These are phyloP conservation scores for Andrena fulva DNA, from an alignment of 2,888 invertebrate species.

Conservation along the genomic window DNA sequence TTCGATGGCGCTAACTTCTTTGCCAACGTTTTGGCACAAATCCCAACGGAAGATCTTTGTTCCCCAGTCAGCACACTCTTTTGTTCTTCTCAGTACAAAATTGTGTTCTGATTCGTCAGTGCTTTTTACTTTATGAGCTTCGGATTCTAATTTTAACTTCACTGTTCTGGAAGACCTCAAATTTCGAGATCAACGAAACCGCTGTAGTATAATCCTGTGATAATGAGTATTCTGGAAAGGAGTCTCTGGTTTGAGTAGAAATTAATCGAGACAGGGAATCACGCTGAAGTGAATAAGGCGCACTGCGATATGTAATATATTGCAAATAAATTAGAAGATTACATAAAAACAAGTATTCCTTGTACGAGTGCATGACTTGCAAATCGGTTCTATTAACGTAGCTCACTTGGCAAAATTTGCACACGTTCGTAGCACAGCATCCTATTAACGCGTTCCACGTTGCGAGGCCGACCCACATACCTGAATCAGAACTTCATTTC, in stretches of 20 bases:
- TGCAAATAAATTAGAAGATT: slow-evolving; percentile 1
- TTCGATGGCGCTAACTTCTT: no score
- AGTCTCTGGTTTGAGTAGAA: no score
- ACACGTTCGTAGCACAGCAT: not conserved
- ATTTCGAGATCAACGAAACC: no score
- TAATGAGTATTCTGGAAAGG: not conserved
- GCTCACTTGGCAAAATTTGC: slow-evolving; percentile 7
- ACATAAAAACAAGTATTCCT: not conserved
- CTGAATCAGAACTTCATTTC: slow-evolving; percentile 10
- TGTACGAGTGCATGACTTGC: not conserved
- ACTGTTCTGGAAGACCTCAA: no score
- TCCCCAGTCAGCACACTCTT: no score
- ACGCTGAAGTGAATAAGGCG: not conserved
- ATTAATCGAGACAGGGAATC: not conserved
- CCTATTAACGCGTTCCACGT: slow-evolving; percentile 25
- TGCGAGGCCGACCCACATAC: slow-evolving; percentile 4
- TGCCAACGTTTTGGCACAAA: no score
- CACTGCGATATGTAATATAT: not conserved
- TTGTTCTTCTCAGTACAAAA: no score
- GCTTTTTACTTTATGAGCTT: no score
- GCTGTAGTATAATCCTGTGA: not conserved
- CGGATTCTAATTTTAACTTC: no score
- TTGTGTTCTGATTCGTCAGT: no score
- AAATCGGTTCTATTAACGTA: not conserved
- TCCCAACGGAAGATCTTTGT: no score